Base-by-base conservation (phyloP, 2,888 invertebrate genomes). In the Thymelicus acteon region DNA sequence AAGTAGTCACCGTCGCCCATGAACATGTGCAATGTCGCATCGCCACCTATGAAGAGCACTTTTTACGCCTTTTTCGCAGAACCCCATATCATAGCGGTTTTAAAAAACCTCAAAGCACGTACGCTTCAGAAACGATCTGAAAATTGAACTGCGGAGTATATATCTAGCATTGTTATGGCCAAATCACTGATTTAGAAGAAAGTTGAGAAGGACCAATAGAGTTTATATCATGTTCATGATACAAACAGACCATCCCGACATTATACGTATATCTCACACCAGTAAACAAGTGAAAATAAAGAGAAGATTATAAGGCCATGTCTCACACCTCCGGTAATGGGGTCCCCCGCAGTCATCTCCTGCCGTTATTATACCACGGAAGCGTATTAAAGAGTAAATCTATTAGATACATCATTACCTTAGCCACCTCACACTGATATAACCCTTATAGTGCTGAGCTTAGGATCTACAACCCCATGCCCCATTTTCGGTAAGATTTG, bases 301-400 rank as follows among this genome's bases (percentile, higher is more conserved):
- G 15, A 37, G 60, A 68, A 52, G 10, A 61, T 60, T 61, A 49
- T 44, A 54, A 31, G 40, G 52, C 19, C 6, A 15, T 49, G 19
- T 19, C 19, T 68, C 61, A 80, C 79, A 79, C 79, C 79, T 79
- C 75, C 77, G 63, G 60, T 77, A 83, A 83, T 79, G 75, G 76
- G 82, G 78, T 81, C 80, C 80, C 87, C 85, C 80, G 85, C 72
- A 78, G 83, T 77, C 80, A 78, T 79, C 86, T 77, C 86, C 85
- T 79, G 84, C 77, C 73, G 85, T 67, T 77, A 74, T 73, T 62
- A 39, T 76, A 72, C 72, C 73, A 70, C 57, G 40, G 67, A 71
- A 68, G 68, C 61, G 68, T 54, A 62, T 68, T 62, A 68, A 61
- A 58, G 63, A 63, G 63, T 69, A 58, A 69, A 63, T 69, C 69